Base-by-base conservation (phyloP, 2,888 invertebrate genomes). In the Escarpia spicata region DNA sequence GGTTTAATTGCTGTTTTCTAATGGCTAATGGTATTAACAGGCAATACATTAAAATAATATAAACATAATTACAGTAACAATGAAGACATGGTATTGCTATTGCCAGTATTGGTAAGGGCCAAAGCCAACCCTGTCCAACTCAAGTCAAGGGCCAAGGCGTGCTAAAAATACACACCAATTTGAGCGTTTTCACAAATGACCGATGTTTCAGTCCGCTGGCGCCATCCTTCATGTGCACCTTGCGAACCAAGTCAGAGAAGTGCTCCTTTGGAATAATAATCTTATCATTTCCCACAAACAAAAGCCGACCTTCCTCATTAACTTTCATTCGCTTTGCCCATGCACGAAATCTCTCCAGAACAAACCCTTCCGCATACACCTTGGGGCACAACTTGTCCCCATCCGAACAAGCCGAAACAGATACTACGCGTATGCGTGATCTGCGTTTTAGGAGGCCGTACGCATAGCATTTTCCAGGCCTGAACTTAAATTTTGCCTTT, bases 241-340 rank as follows among this genome's bases (percentile, higher is more conserved):
- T 75, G 26, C 75, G 75, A 26, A 75, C 75, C 75, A 75, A 75
- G 19, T 75, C 75, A n/a, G 75, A 26, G 75, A 75, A 75, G 26
- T 75, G 75, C 75, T 75, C 75, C 75, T 75, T 75, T 75, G 75
- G 75, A 75, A 75, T 75, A 75, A 75, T 75, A 75, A 75, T 75
- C n/a, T 75, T 75, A 75, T 75, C 75, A 2, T 75, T 75, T 75
- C 75, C 75, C 19, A 75, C 75, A 26, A 75, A 75, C n/a, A 75
- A 19, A n/a, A 75, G 75, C 6, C 6, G 19, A 75, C n/a, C 75
- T 19, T 75, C 75, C 75, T 75, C 19, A 75, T 26, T 75, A 75
- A 75, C 75, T n/a, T 75, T 75, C 75, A 75, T 75, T 75, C 75
- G 75, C 75, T 75, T 75, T 75, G 75, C 75, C 75, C 75, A 75